These are phyloP conservation scores for Leptopilina drosophilae DNA, from an alignment of 2,888 invertebrate genomes.

Conservation along the genomic window DNA sequence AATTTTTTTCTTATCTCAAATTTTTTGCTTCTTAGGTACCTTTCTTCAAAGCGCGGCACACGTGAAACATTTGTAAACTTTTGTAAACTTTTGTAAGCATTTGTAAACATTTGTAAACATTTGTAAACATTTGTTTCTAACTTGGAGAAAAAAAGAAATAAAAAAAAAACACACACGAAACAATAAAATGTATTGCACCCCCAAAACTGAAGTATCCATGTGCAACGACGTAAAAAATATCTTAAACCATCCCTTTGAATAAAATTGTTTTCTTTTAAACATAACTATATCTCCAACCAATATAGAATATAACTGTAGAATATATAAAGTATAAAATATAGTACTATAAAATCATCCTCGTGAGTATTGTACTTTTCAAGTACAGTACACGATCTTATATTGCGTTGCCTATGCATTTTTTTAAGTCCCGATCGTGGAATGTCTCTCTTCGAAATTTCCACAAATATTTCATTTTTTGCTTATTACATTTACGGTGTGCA, in stretches of 20 bases:
- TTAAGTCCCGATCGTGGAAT: conserved; percentile 77
- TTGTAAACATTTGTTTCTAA: conserved; percentile 54
- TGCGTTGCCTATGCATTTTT: conserved; percentile 70
- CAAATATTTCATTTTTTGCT: conserved; percentile 62
- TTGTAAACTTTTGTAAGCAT: too few relatives aligned
- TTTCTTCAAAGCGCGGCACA: too few relatives aligned
- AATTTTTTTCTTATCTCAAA: too few relatives aligned
- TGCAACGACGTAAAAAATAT: conserved; percentile 70
- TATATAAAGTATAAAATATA: conserved; percentile 75
- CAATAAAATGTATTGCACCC: conserved; percentile 72
- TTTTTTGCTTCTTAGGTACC: too few relatives aligned
- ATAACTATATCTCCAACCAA: conserved; percentile 69
- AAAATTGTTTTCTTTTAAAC: conserved; percentile 68
- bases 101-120: too few relatives aligned
- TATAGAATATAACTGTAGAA: conserved; percentile 72
- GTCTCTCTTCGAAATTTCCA: conserved; percentile 73
- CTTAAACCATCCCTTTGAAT: conserved; percentile 70
- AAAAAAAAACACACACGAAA: conserved; percentile 51
- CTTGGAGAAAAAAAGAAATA: conserved; percentile 42
- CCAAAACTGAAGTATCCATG: conserved; percentile 73
- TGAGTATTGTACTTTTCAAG: conserved; percentile 49
- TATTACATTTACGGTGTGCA: conserved; percentile 68
- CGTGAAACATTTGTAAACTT: too few relatives aligned
- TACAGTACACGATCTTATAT: conserved; percentile 61
- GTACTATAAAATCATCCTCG: conserved; percentile 68